These are phyloP conservation scores for Melanaphis sacchari DNA, from an alignment of 1,140 invertebrate species.

Conservation along the genomic window DNA sequence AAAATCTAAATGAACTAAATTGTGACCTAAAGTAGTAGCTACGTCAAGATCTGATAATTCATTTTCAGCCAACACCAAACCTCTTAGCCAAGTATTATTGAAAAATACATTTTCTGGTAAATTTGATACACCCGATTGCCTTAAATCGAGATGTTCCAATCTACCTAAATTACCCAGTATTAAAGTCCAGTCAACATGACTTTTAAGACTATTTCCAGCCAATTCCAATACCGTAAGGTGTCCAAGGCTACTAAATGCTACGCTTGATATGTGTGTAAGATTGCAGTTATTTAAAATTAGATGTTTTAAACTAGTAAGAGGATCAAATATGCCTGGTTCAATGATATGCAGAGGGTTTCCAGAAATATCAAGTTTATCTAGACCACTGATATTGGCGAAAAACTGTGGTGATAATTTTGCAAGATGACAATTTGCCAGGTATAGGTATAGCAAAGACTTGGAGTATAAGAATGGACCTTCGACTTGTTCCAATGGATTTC, in stretches of 20 bases:
- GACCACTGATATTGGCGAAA: constrained; percentile 72
- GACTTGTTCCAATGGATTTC: constrained; percentile 71
- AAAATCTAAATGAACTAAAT: constrained; percentile 72
- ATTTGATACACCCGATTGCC: constrained; percentile 69
- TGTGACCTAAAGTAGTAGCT: constrained; percentile 71
- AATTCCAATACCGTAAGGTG: constrained; percentile 73
- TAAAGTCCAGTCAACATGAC: constrained; percentile 69
- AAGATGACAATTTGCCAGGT: constrained; percentile 72
- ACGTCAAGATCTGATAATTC: constrained; percentile 72
- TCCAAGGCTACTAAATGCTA: constrained; percentile 68
- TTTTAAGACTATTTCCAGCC: constrained; percentile 68
- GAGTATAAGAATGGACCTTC: constrained; percentile 73
- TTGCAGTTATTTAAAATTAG: constrained; percentile 73
- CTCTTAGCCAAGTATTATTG: constrained; percentile 72
- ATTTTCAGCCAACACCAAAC: constrained; percentile 72
- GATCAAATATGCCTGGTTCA: constrained; percentile 70
- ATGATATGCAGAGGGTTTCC: constrained; percentile 71
- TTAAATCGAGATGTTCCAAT: constrained; percentile 72
- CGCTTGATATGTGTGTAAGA: constrained; percentile 68
- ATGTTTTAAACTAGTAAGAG: constrained; percentile 71
- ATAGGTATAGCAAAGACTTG: constrained; percentile 72
- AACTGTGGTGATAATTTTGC: constrained; percentile 69
- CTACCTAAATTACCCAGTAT: constrained; percentile 69
- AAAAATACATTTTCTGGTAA: constrained; percentile 73
- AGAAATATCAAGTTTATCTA: constrained; percentile 75